Evolutionary conservation across 2,113 vertebrate genomes (phyloP).

Genomic region (Chaetops frenatus): DNA sequence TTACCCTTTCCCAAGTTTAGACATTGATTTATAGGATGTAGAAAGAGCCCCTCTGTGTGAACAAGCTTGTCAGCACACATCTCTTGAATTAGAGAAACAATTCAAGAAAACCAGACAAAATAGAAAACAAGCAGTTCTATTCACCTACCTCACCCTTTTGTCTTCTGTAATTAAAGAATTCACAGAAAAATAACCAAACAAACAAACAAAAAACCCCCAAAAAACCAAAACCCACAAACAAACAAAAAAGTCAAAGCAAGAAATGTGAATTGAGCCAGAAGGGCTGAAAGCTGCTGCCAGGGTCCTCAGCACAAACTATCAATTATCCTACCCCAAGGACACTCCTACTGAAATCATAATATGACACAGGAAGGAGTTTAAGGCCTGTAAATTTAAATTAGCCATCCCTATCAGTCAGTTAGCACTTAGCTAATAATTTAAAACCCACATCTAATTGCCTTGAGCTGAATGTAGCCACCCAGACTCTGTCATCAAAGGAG

Average conservation of each 20-base stretch:
- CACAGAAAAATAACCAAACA: background rate
- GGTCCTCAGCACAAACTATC: background rate
- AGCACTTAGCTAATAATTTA: background rate
- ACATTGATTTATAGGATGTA: background rate
- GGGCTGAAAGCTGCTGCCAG: background rate
- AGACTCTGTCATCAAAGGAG: background rate
- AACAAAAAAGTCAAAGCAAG: background rate
- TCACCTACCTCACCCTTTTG: background rate
- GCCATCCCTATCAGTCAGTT: background rate
- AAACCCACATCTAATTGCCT: background rate
- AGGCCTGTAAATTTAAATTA: background rate
- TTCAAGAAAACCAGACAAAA: background rate
- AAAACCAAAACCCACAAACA: background rate
- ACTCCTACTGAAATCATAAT: fast-evolving
- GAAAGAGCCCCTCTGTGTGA: background rate
- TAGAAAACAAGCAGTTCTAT: background rate
- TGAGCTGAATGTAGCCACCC: background rate
- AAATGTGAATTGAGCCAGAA: background rate
- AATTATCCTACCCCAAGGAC: fast-evolving
- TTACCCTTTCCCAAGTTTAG: background rate
- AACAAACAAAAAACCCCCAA: too few species aligned
- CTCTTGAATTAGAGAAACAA: background rate
- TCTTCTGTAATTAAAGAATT: background rate
- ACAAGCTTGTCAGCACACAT: background rate
- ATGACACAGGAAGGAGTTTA: background rate